Base-by-base conservation (phyloP, 2,113 vertebrate species). In the Oncorhynchus mykiss region DNA sequence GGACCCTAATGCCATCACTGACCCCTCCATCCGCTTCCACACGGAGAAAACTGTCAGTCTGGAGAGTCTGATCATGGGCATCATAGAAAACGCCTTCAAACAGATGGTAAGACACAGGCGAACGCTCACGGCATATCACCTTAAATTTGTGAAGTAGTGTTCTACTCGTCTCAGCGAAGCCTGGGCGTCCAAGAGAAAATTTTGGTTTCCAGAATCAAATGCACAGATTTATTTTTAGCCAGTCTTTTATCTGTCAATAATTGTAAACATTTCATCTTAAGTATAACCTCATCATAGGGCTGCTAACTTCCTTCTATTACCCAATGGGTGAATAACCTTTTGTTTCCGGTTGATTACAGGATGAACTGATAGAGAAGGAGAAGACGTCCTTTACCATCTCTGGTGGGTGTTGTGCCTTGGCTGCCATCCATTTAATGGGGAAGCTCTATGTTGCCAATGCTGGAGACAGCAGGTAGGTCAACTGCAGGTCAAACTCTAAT, bases 401-500 rank as follows among this genome's bases (percentile, higher is more conserved):
- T 0, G 98, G 98, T 59, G 98, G 97, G 25, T 99, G 98, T 91
- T 99, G 97, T 59, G 96, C 97, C 27, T 93, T 99, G 89, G 94
- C 94, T 76, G 95, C 94, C 12, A 64, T 99, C 73, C 93, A 97
- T 86, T 84, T 99, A 80, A 91, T 98, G 93, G 97, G 96, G 80
- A 99, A 99, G 86, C 93, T 99, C 84, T 99, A 98, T 1, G 94
- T 99, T 78, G 98, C 98, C 84, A 99, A 99, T 14, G 95, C 98
- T 1, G 97, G 98, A 0, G 98, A 99, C 83, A 99, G 98, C 94
- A 98, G 97, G 97, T 99, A 93, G 57, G 78, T 39, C 13, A 9
- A 4, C 12, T 20, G 29, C 25, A 45, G 66, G 2, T 67, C 25
- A 67, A 25, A 34, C 66, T 5, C 66, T 67, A 31, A 20, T 8